Evolutionary conservation across 2,113 vertebrate genomes (phyloP), one percentile per base, ranked within the genome.

Genomic region (Thunnus maccoyii): DNA sequence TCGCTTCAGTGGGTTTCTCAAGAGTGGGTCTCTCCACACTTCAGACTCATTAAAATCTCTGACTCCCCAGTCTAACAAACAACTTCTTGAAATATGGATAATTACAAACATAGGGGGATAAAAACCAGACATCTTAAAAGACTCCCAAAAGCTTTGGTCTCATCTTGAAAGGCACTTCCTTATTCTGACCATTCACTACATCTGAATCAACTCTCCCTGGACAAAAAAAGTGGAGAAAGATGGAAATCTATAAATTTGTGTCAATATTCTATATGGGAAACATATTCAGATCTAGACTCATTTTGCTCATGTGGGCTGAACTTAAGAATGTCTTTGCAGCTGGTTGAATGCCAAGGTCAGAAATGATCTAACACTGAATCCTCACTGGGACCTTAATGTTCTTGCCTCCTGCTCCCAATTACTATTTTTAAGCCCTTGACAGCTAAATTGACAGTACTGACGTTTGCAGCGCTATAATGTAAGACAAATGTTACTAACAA

Each of bases 401-500:
- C 58, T 82, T 86, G 77, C 78, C 80, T 91, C 68, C 73, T 82
- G 84, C 83, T 91, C 85, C 83, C 66, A 88, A 91, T 92, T 91
- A 94, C 78, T 82, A 80, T 81, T 86, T 82, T 90, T 78, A 89
- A 91, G 79, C 60, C 55, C 48, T 56, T 90, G 89, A 92, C 90
- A 91, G 82, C 82, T 85, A 90, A 78, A 92, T 93, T 91, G 83
- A 92, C 89, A 83, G 51, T 44, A 66, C 76, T 86, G 83, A 94
- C 54, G 1, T 91, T 89, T 87, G 79, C 65, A 77, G 84, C 65
- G 63, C 60, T 88, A 73, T 76, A 94, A 93, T 90, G 54, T 78
- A 86, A 92, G 79, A 92, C 90, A 92, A 93, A 94, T 93, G 91
- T 91, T 87, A 47, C 69, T 91, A 93, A 94, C 78, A 84, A 91